A percentile compares a stretch with the other conserved stretches of the same genome.
Evolutionary conservation across 2,888 invertebrate genomes (phyloP).

Genomic region (Temnothorax ravouxi): DNA sequence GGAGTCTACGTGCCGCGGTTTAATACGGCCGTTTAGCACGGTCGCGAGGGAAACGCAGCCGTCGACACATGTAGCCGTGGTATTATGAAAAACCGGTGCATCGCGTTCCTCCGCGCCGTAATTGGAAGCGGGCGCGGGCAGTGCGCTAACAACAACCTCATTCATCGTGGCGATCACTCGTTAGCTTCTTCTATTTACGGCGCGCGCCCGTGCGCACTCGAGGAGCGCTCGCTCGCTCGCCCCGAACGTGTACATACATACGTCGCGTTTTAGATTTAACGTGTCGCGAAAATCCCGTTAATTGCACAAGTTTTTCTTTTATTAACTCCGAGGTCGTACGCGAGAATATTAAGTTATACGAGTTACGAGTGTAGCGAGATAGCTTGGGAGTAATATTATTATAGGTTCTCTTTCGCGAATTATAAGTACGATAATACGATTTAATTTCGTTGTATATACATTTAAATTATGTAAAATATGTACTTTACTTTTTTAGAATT

Average conservation of each 20-base stretch:
- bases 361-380: neutral
- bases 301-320: neutral
- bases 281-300: neutral
- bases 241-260: neutral
- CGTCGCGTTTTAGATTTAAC: neutral
- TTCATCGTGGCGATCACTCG: constrained; percentile 67
- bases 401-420: neutral
- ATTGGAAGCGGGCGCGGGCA: constrained; percentile 64
- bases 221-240: neutral
- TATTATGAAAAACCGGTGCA: constrained; percentile 53
- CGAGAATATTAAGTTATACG: neutral
- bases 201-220: neutral
- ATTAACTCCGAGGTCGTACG: neutral
- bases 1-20: neutral
- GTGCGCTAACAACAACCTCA: constrained; percentile 67
- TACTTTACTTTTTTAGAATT: neutral
- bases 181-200: constrained; percentile 57
- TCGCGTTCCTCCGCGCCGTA: constrained; percentile 55
- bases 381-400: neutral
- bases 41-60: constrained; percentile 10
- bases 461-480: neutral
- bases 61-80: constrained; percentile 33
- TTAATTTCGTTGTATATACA: neutral
- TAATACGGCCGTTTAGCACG: constrained; percentile 19
- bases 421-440: neutral